Evolutionary conservation across 1,140 invertebrate genomes (phyloP).

Genomic region (Lordiphosa clarofinis): DNA sequence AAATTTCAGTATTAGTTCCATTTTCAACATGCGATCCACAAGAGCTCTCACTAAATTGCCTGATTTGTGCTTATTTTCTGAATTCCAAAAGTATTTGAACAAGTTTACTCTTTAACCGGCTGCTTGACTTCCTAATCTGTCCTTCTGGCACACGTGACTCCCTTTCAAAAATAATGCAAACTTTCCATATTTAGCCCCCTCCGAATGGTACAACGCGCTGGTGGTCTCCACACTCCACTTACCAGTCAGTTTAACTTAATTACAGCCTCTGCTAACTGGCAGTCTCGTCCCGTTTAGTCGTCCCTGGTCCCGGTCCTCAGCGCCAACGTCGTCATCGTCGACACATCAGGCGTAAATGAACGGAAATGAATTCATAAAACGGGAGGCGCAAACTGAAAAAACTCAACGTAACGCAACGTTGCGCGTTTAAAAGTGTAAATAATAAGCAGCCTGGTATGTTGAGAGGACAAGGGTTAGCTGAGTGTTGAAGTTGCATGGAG

Average conservation of each 20-base stretch:
- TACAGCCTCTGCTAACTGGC: slow-evolving; percentile 56
- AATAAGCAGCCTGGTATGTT: slow-evolving; percentile 38
- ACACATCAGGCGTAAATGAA: slow-evolving; percentile 73
- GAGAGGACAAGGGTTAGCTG: neutral
- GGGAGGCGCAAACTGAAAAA: slow-evolving; percentile 56
- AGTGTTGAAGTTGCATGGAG: slow-evolving; percentile 41
- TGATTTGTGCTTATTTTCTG: no score
- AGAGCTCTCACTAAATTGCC: no score
- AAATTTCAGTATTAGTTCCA: no score
- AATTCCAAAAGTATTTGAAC: no score
- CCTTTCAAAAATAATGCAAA: no score
- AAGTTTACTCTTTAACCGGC: no score
- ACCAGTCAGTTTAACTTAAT: slow-evolving; percentile 69
- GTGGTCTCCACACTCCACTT: slow-evolving; percentile 9
- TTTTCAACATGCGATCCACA: no score
- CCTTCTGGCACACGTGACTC: no score
- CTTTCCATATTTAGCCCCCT: no score
- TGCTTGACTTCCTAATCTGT: no score
- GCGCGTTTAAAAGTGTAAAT: slow-evolving; percentile 76
- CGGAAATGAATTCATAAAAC: slow-evolving; percentile 77
- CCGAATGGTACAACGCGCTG: slow-evolving; percentile 14
- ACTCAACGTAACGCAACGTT: slow-evolving; percentile 66
- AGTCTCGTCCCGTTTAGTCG: slow-evolving; percentile 9
- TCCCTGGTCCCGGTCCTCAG: neutral
- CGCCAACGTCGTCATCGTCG: slow-evolving; percentile 14